phyloP scores from a whole-genome alignment of 2,888 invertebrate genomes.

The Microdon myrmicae region DNA sequence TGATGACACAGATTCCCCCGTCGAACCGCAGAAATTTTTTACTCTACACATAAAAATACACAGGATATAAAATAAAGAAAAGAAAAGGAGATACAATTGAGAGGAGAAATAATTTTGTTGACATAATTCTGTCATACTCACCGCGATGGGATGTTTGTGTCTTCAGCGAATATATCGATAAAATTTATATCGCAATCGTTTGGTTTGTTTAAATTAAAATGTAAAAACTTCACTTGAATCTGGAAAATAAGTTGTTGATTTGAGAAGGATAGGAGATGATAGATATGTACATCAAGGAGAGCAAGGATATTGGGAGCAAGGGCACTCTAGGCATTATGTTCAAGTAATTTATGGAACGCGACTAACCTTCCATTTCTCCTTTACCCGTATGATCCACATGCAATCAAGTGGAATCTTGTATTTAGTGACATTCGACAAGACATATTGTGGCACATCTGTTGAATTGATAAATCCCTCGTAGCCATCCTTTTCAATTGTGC shows the following conservation, averaged over 20 bases:
- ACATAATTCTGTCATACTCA: constrained; percentile 54
- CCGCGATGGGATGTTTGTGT: constrained; percentile 72
- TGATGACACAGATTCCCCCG: constrained; percentile 80
- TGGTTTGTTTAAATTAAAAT: constrained; percentile 75
- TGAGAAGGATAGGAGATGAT: too few relatives aligned
- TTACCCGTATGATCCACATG: constrained; percentile 77
- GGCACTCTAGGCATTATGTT: too few relatives aligned
- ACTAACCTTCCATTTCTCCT: constrained; percentile 74
- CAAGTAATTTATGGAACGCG: constrained; percentile 1
- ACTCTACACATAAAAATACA: constrained; percentile 62
- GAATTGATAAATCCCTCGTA: constrained; percentile 71
- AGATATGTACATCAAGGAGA: not conserved
- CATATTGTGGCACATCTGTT: constrained; percentile 70
- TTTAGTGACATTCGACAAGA: constrained; percentile 68
- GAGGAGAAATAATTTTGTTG: not conserved
- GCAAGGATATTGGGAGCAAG: constrained; percentile 30
- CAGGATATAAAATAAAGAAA: constrained; percentile 29
- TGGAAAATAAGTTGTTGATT: constrained; percentile 59
- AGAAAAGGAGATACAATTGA: constrained; percentile 7
- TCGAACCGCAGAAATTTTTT: constrained; percentile 85
- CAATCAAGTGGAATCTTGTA: constrained; percentile 76
- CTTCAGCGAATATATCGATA: constrained; percentile 76
- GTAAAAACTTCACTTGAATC: constrained; percentile 77
- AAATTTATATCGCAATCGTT: constrained; percentile 84
- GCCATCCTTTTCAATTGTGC: constrained; percentile 70